Percentiles rank a stretch among this genome's conserved stretches.
Evolutionary conservation across 2,113 vertebrate genomes (phyloP).

Genomic region (Tachysurus fulvidraco): DNA sequence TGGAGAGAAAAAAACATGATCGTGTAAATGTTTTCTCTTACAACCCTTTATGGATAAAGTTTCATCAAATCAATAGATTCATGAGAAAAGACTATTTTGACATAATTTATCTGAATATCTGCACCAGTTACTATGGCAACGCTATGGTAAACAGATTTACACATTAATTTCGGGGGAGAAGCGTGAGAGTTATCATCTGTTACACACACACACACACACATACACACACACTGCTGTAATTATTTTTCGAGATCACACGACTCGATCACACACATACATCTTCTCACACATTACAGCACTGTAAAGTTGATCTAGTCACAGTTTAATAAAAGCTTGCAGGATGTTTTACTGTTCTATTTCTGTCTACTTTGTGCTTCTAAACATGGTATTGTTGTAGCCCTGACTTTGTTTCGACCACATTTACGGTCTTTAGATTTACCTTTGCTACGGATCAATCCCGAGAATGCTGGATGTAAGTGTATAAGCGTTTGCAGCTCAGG

Average conservation of each 20-base stretch:
- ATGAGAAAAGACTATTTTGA: neutral
- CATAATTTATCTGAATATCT: neutral
- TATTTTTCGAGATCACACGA: too few species aligned
- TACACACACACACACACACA: neutral
- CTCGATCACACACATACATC: too few species aligned
- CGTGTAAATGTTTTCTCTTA: neutral
- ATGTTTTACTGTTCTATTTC: neutral
- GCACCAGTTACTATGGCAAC: too few species aligned
- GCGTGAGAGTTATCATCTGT: neutral
- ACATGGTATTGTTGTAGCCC: neutral
- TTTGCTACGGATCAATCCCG: constrained; percentile 57
- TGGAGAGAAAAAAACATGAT: neutral
- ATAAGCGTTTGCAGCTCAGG: constrained; percentile 44
- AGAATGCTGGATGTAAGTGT: constrained; percentile 65
- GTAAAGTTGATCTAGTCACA: neutral
- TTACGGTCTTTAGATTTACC: constrained; percentile 58
- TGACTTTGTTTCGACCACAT: constrained; percentile 20
- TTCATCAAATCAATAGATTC: neutral
- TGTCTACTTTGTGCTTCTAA: neutral
- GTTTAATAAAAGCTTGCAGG: neutral
- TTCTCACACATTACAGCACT: neutral
- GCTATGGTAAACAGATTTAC: neutral
- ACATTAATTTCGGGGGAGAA: too few species aligned
- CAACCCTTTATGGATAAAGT: neutral
- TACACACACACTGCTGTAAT: neutral